Conservation (phyloP, 2,888 invertebrate species). For the Abscondita cerata region DNA sequence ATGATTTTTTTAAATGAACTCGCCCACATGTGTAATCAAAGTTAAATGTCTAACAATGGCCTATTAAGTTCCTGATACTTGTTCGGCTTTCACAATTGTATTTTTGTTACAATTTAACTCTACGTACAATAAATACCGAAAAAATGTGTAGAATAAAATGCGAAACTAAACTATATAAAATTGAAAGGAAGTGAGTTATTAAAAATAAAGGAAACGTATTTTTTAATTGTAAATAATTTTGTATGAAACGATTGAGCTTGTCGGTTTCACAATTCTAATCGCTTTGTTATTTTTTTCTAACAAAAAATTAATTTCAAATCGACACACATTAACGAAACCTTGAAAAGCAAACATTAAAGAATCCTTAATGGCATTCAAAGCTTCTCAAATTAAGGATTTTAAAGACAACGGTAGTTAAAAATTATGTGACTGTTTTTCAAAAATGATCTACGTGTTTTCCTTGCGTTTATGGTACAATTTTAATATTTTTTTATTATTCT, state of each 20-base stretch:
- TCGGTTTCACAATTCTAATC: slow-evolving; percentile 27
- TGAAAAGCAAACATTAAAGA: slow-evolving; percentile 27
- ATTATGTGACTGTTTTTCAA: too few species aligned
- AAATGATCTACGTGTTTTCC: slow-evolving; percentile 15
- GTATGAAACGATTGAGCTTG: slow-evolving; percentile 26
- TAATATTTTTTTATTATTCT: slow-evolving; percentile 20
- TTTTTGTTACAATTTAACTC: slow-evolving; percentile 36
- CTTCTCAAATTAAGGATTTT: too few species aligned
- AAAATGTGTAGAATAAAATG: too few species aligned
- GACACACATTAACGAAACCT: slow-evolving; percentile 17
- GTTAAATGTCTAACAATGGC: slow-evolving; percentile 60
- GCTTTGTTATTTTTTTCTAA: slow-evolving; percentile 29
- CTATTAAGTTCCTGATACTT: slow-evolving; percentile 57
- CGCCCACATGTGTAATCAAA: slow-evolving; percentile 61
- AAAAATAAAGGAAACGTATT: slow-evolving; percentile 25
- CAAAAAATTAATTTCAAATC: slow-evolving; percentile 24
- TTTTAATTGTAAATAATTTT: slow-evolving; percentile 30
- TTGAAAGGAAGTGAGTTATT: slow-evolving; percentile 25
- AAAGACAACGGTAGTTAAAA: too few species aligned
- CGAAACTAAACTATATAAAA: neutral
- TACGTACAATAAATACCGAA: neutral
- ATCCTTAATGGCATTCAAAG: neutral
- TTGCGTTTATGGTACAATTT: slow-evolving; percentile 25
- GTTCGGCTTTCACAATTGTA: slow-evolving; percentile 54
- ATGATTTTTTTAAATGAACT: slow-evolving; percentile 60